These are phyloP conservation scores for Punctoribates punctum DNA, from an alignment of 2,888 invertebrate genomes.

Conservation along the genomic window DNA sequence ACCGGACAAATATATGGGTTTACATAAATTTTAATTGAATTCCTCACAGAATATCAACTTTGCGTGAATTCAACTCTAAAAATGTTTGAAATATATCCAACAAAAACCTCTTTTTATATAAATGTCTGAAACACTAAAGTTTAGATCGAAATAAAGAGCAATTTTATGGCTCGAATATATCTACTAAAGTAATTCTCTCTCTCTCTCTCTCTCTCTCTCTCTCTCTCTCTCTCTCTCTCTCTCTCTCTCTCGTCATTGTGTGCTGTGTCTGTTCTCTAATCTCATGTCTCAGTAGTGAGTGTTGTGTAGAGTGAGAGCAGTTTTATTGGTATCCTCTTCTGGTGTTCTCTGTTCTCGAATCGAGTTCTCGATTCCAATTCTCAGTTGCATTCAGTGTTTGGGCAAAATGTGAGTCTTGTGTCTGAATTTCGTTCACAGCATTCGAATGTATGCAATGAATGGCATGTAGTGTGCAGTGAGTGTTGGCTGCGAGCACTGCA, in stretches of 20 bases:
- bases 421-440: constrained; percentile 26
- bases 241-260: neutral
- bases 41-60: neutral
- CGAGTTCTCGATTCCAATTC: constrained; percentile 25
- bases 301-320: neutral
- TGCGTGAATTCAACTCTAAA: neutral
- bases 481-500: constrained; percentile 31
- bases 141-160: constrained; percentile 28
- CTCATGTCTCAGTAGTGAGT: neutral
- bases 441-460: constrained; percentile 5
- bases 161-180: constrained; percentile 30
- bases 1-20: neutral
- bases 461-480: constrained; percentile 20
- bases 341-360: neutral
- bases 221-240: neutral
- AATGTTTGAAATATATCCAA: neutral
- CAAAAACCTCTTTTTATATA: constrained; percentile 29
- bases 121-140: constrained; percentile 26
- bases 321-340: neutral
- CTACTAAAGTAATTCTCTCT: constrained; percentile 23
- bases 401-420: constrained; percentile 33
- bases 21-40: constrained; percentile 9
- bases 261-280: neutral
- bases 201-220: constrained; percentile 24
- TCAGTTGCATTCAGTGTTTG: constrained; percentile 31